Evolutionary conservation across 2,113 vertebrate genomes (phyloP).

Genomic region (Sinocyclocheilus maitianheensis): DNA sequence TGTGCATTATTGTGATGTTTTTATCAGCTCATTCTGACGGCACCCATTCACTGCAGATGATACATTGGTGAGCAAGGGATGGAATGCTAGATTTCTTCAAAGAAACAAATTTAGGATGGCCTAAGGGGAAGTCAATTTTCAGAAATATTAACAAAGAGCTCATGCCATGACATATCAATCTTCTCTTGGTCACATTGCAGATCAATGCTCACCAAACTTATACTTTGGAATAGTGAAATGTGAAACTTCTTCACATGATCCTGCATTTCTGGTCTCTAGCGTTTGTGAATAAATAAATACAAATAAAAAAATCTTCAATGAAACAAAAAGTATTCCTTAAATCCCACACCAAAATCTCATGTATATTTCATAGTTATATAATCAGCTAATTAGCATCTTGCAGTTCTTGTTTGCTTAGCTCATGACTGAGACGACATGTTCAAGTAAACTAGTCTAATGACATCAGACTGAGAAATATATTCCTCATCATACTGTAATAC

Average conservation of each 20-base stretch:
- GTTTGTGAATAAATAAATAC: no score
- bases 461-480: neutral
- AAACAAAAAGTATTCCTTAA: neutral
- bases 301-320: no score
- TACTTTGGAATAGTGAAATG: neutral
- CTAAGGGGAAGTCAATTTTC: no score
- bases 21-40: neutral
- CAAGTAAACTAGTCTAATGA: neutral
- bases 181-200: neutral
- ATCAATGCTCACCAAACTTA: neutral
- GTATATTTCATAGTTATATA: neutral
- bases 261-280: no score
- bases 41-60: neutral
- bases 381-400: neutral
- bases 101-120: no score
- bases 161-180: neutral
- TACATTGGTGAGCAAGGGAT: neutral
- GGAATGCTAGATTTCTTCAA: neutral
- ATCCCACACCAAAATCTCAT: neutral
- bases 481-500: neutral
- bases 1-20: neutral
- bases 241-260: neutral
- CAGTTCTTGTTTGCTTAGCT: neutral
- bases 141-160: neutral
- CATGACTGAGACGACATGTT: neutral